These are phyloP conservation scores for Urosaurus nigricauda DNA, from an alignment of 2,797 vertebrate species.

Conservation along the genomic window DNA sequence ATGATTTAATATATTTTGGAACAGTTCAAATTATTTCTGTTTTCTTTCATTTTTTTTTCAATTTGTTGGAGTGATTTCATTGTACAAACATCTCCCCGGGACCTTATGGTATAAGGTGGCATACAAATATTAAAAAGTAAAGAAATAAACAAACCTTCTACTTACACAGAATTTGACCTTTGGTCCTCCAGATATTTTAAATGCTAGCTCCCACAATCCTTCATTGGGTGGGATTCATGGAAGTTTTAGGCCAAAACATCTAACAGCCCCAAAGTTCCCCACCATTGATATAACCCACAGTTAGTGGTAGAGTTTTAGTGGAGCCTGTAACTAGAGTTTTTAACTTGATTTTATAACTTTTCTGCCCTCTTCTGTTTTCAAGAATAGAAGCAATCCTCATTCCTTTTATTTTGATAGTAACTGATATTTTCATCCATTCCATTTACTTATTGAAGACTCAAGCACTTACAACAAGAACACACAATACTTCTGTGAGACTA, in stretches of 20 bases:
- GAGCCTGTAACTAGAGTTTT: neutral
- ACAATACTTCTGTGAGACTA: neutral
- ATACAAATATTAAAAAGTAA: too few species aligned
- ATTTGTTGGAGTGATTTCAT: too few species aligned
- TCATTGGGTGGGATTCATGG: neutral
- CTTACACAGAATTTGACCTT: neutral
- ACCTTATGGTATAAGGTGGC: too few species aligned
- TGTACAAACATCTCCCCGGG: too few species aligned
- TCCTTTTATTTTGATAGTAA: neutral
- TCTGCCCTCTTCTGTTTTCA: neutral
- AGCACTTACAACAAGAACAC: neutral
- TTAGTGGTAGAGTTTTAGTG: neutral
- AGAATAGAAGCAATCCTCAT: neutral
- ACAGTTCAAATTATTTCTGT: too few species aligned
- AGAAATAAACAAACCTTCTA: too few species aligned
- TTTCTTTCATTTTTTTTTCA: too few species aligned
- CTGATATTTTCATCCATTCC: slow-evolving; percentile 8
- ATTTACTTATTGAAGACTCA: neutral
- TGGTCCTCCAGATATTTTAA: neutral
- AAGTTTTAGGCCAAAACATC: neutral
- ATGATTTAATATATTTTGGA: too few species aligned
- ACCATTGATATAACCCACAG: too few species aligned
- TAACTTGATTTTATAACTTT: neutral
- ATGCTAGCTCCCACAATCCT: neutral
- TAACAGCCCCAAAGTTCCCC: neutral